Evolutionary conservation across 1,140 invertebrate genomes (phyloP).

Genomic region (Nebria ingens): DNA sequence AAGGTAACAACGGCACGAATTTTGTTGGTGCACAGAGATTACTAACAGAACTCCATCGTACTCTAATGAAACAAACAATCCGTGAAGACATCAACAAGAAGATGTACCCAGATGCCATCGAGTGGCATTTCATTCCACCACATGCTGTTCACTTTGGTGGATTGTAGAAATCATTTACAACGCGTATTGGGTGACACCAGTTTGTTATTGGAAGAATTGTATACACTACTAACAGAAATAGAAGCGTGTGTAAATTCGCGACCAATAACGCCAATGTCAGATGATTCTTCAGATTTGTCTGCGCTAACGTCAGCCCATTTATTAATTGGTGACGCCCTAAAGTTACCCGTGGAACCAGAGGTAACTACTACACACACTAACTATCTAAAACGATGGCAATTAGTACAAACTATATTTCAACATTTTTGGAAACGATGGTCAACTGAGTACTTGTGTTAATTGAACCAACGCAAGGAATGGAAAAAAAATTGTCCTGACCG

Average conservation of each 20-base stretch:
- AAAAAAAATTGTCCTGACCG: constrained; percentile 13
- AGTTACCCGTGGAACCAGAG: constrained; percentile 14
- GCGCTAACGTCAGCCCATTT: constrained; percentile 20
- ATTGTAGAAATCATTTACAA: background rate
- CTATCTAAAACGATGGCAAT: constrained; percentile 2
- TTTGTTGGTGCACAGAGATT: constrained; percentile 20
- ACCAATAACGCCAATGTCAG: constrained; percentile 17
- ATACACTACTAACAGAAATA: constrained; percentile 17
- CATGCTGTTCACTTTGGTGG: background rate
- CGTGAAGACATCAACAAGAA: background rate
- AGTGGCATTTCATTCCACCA: background rate
- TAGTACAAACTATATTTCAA: constrained; percentile 18
- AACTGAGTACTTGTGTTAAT: constrained; percentile 21
- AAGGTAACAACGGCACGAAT: constrained; percentile 23
- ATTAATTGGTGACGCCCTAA: constrained; percentile 19
- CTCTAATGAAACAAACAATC: constrained; percentile 28
- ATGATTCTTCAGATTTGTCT: constrained; percentile 20
- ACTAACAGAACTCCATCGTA: background rate
- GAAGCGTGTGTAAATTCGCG: constrained; percentile 21
- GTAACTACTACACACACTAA: constrained; percentile 12
- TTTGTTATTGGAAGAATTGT: constrained; percentile 21
- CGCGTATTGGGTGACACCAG: background rate
- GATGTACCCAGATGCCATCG: no score
- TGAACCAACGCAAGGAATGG: constrained; percentile 29
- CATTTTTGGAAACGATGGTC: constrained; percentile 27